Conservation (phyloP, 2,113 vertebrate species). For the Takifugu bimaculatus region DNA sequence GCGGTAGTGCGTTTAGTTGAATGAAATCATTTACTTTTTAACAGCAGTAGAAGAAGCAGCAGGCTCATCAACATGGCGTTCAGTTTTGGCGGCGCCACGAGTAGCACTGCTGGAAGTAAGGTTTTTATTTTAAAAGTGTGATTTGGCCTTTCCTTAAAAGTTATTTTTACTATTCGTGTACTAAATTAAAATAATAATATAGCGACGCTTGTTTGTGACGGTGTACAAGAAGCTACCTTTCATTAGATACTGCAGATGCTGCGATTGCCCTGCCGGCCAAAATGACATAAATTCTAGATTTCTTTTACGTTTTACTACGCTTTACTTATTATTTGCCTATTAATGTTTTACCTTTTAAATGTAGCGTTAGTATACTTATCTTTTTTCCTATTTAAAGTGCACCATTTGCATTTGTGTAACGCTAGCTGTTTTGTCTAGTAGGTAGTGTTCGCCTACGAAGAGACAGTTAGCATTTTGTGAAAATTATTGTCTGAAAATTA, state of each 20-base stretch:
- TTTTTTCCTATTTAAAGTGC: not conserved
- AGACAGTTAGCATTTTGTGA: not conserved
- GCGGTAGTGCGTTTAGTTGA: not conserved
- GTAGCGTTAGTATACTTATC: not conserved
- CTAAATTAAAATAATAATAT: fast-evolving
- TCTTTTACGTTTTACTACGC: not conserved
- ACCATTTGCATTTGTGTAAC: too few relatives aligned
- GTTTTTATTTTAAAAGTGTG: not conserved
- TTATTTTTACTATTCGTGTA: not conserved
- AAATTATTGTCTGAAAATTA: not conserved
- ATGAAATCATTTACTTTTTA: not conserved
- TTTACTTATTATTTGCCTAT: not conserved
- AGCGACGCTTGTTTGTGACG: too few relatives aligned
- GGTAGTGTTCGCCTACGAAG: too few relatives aligned
- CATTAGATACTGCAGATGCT: not conserved
- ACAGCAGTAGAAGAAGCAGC: constrained; percentile 1
- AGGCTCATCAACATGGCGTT: constrained; percentile 74
- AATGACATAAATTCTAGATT: not conserved
- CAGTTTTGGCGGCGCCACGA: constrained; percentile 70
- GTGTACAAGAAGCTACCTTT: not conserved
- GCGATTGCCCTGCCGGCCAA: not conserved
- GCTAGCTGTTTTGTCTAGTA: constrained; percentile 1
- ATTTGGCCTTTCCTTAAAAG: not conserved
- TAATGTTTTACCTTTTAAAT: not conserved
- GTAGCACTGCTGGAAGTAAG: constrained; percentile 67